These are phyloP conservation scores for Quadroppia sp. DNA, from an alignment of 2,888 invertebrate genomes.

Conservation along the genomic window DNA sequence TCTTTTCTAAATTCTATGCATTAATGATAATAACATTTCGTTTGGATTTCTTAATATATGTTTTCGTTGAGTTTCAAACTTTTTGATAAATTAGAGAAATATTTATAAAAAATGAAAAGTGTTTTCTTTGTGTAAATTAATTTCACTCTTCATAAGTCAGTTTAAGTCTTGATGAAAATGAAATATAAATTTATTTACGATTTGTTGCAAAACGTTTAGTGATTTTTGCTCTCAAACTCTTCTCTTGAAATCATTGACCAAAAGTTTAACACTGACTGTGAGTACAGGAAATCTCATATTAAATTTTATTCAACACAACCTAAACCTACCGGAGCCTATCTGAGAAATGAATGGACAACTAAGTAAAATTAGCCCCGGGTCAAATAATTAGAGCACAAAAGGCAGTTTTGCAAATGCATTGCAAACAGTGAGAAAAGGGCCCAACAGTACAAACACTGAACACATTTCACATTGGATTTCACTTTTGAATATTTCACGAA, in stretches of 20 bases:
- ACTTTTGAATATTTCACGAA: constrained; percentile 21
- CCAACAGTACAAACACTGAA: neutral
- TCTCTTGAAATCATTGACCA: neutral
- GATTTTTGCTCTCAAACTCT: neutral
- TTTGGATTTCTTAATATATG: too few species aligned
- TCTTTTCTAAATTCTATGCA: too few species aligned
- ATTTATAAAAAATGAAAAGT: too few species aligned
- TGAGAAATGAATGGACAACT: constrained; percentile 2
- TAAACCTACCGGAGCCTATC: neutral
- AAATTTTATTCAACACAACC: neutral
- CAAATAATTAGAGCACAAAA: constrained; percentile 30
- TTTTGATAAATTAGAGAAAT: too few species aligned
- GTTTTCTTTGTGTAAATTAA: too few species aligned
- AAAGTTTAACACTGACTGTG: neutral
- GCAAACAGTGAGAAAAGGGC: constrained; percentile 12
- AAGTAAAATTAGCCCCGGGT: constrained; percentile 10
- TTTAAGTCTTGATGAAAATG: too few species aligned
- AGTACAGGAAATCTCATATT: constrained; percentile 26
- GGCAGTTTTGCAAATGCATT: constrained; percentile 2
- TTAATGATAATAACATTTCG: too few species aligned
- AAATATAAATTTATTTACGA: neutral
- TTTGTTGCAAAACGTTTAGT: neutral
- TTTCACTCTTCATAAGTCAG: too few species aligned
- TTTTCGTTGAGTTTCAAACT: too few species aligned
- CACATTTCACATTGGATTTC: constrained; percentile 1